Conservation (phyloP, 2,797 vertebrate genomes). For the Gambusia yucatana region DNA sequence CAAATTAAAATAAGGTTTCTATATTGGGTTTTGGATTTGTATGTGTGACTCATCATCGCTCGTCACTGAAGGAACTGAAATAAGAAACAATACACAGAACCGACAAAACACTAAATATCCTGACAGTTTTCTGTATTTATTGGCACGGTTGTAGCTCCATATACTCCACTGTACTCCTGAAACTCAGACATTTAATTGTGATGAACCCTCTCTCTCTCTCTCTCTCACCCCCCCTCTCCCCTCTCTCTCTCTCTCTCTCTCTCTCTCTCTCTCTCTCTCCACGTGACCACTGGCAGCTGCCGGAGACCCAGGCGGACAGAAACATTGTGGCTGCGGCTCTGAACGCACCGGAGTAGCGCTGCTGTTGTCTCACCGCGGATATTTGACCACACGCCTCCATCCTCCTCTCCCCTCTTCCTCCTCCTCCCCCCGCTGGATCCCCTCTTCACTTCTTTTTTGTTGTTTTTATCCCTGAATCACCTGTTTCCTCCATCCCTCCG, state of each 20-base stretch:
- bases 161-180: conserved; percentile 30
- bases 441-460: conserved; percentile 22
- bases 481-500: conserved; percentile 30
- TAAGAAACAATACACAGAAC: too few species aligned
- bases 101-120: too few species aligned
- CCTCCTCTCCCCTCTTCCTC: not conserved
- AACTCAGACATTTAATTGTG: conserved; percentile 74
- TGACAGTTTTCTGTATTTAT: too few species aligned
- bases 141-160: too few species aligned
- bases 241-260: not conserved
- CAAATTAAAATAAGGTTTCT: too few species aligned
- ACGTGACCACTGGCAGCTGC: conserved; percentile 79
- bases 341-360: conserved; percentile 58
- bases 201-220: conserved; percentile 13
- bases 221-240: fast-evolving
- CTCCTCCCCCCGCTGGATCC: conserved; percentile 64
- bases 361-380: conserved; percentile 67
- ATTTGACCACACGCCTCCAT: conserved; percentile 47
- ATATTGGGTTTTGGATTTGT: too few species aligned
- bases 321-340: conserved; percentile 56
- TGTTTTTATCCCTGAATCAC: conserved; percentile 13
- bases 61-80: too few species aligned
- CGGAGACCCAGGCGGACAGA: conserved; percentile 44
- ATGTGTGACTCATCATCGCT: too few species aligned
- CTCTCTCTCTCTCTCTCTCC: conserved; percentile 50